Evolutionary conservation across 2,888 invertebrate species (phyloP).

Genomic region (Melipona beecheii): DNA sequence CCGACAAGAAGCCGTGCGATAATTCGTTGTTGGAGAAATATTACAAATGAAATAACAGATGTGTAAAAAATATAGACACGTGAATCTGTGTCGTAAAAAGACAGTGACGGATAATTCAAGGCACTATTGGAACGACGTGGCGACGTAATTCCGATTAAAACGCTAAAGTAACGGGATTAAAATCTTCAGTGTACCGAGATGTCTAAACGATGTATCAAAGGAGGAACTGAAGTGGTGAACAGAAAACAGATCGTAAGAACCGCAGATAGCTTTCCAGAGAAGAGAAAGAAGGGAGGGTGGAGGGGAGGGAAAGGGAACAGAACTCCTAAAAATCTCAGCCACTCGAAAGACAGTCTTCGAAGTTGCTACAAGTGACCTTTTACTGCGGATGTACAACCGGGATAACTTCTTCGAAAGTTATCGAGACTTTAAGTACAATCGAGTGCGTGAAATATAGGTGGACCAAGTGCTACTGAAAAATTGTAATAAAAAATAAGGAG

Average conservation of each 20-base stretch:
- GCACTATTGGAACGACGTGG: too few species aligned
- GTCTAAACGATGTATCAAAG: not conserved
- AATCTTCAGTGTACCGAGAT: too few species aligned
- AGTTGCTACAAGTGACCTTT: constrained; percentile 40
- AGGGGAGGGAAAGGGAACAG: not conserved
- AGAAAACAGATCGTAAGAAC: not conserved
- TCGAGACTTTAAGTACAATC: constrained; percentile 14
- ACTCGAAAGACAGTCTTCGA: constrained; percentile 27
- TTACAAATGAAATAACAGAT: too few species aligned
- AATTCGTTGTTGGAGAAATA: too few species aligned
- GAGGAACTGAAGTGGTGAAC: not conserved
- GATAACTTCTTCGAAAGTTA: constrained; percentile 18
- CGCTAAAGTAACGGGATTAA: too few species aligned
- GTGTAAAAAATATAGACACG: too few species aligned
- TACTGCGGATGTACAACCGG: not conserved
- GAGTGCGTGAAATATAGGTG: constrained; percentile 1
- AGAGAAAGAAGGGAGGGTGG: not conserved
- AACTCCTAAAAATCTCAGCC: constrained; percentile 18
- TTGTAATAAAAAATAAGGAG: not conserved
- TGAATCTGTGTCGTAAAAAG: too few species aligned
- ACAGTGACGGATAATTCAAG: too few species aligned
- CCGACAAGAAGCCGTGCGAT: too few species aligned
- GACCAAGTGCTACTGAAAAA: not conserved
- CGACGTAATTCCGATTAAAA: too few species aligned
- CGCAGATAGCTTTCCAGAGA: not conserved